Conservation (phyloP, 2,113 vertebrate species). For the Marmota flaviventris region DNA sequence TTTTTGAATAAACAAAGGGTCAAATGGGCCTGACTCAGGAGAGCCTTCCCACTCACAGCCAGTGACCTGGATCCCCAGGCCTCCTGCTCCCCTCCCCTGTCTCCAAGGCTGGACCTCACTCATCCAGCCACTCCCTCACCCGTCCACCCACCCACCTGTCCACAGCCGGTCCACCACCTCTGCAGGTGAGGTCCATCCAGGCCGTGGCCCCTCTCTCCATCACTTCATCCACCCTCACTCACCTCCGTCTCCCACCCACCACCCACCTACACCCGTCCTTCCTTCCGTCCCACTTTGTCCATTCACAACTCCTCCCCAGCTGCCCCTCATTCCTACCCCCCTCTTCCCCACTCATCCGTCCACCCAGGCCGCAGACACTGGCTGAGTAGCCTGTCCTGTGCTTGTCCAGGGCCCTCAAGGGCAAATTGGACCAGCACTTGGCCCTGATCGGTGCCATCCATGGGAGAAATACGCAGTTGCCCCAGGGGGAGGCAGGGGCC, state of each 20-base stretch:
- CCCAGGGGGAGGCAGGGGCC: background rate
- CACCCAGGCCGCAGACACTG: background rate
- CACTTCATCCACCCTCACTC: background rate
- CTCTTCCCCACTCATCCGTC: background rate
- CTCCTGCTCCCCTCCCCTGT: background rate
- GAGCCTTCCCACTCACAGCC: too few relatives aligned
- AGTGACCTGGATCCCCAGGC: too few relatives aligned
- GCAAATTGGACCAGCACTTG: too few relatives aligned
- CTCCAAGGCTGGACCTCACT: background rate
- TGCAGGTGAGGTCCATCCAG: background rate
- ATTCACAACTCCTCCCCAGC: too few relatives aligned
- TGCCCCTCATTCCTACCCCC: background rate
- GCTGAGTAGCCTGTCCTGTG: too few relatives aligned
- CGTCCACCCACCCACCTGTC: background rate
- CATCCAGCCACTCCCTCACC: background rate
- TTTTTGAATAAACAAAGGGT: too few relatives aligned
- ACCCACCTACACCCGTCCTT: too few relatives aligned
- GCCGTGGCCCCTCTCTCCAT: background rate
- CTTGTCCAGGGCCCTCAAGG: too few relatives aligned
- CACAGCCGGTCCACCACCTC: background rate
- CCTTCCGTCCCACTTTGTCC: too few relatives aligned
- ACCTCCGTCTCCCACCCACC: background rate
- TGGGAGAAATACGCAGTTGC: rapidly evolving
- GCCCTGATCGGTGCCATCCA: rapidly evolving
- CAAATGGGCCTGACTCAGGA: too few relatives aligned